These are phyloP conservation scores for Chaetophractus vellerosus DNA, from an alignment of 2,797 vertebrate genomes.

Conservation along the genomic window DNA sequence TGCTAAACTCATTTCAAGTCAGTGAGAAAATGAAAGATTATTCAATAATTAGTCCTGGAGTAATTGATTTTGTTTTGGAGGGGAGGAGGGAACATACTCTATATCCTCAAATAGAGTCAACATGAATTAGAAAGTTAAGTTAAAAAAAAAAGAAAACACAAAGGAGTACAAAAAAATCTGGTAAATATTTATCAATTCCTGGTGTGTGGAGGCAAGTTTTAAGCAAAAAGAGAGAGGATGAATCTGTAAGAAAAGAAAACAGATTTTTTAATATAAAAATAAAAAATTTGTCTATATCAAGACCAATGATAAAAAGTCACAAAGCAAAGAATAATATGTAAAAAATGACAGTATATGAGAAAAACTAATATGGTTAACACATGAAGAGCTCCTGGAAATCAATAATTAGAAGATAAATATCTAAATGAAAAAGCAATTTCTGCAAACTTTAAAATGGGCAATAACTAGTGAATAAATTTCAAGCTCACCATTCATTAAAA, in stretches of 20 bases:
- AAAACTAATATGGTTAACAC: neutral
- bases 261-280: conserved; percentile 30
- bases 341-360: neutral
- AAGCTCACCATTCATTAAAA: conserved; percentile 30
- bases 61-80: neutral
- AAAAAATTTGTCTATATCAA: neutral
- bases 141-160: conserved; percentile 31
- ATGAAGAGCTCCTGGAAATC: conserved; percentile 31
- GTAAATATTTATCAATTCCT: neutral
- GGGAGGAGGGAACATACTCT: too few species aligned
- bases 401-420: conserved; percentile 12
- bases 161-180: conserved; percentile 40
- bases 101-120: neutral
- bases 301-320: neutral
- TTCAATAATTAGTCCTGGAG: neutral
- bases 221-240: neutral
- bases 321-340: neutral
- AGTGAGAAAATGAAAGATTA: conserved; percentile 37
- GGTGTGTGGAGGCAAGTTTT: neutral
- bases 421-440: neutral
- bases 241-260: neutral
- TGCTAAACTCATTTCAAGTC: neutral
- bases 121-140: conserved; percentile 50
- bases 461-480: conserved; percentile 7
- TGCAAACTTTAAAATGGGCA: neutral